Evolutionary conservation across 2,797 vertebrate genomes (phyloP).

Genomic region (Calcarius lapponicus): DNA sequence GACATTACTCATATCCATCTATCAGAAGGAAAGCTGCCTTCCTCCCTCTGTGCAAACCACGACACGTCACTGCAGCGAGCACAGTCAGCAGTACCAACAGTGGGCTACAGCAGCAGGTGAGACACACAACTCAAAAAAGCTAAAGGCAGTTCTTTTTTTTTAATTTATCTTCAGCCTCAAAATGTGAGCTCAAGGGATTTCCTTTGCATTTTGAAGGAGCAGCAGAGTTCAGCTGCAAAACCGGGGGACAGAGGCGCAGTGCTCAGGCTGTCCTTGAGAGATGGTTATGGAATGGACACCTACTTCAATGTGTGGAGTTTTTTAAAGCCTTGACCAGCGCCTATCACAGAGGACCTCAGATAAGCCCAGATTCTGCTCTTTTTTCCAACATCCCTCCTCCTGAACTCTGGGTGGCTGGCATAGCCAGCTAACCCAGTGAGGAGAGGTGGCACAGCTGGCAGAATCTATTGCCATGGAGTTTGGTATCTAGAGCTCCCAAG

Average conservation of each 20-base stretch:
- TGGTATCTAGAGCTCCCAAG: background rate
- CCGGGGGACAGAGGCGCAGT: background rate
- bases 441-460: background rate
- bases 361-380: background rate
- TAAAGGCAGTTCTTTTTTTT: background rate
- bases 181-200: background rate
- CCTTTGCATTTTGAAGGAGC: background rate
- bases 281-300: background rate
- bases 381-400: background rate
- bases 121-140: background rate
- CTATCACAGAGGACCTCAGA: background rate
- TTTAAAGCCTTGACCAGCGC: background rate
- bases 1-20: background rate
- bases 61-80: background rate
- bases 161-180: background rate
- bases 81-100: background rate
- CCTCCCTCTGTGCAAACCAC: slow-evolving; percentile 17
- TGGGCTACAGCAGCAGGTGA: background rate
- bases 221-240: background rate
- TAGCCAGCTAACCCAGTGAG: background rate
- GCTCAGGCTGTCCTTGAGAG: background rate
- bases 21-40: background rate
- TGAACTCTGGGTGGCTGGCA: background rate
- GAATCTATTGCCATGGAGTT: background rate
- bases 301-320: rapidly evolving